Evolutionary conservation across 1,140 invertebrate genomes (phyloP).

Genomic region (Drosophila sechellia): DNA sequence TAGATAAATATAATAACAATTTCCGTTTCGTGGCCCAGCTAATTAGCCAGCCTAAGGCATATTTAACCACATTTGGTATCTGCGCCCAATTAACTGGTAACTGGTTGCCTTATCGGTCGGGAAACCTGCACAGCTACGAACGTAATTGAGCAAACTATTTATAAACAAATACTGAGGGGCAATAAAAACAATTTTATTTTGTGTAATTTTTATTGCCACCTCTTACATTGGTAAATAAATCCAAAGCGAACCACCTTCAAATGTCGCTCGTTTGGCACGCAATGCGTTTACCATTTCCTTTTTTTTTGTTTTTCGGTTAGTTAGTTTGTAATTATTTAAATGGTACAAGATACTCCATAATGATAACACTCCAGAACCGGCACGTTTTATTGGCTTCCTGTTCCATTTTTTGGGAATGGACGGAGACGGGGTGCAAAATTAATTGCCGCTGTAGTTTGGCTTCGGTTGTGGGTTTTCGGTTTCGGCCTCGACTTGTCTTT

Average conservation of each 20-base stretch:
- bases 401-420: conserved; percentile 1
- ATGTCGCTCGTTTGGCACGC: conserved; percentile 37
- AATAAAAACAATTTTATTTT: conserved; percentile 44
- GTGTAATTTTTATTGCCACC: conserved; percentile 31
- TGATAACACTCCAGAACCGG: conserved; percentile 50
- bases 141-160: conserved; percentile 38
- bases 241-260: conserved; percentile 15
- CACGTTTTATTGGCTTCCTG: conserved; percentile 63
- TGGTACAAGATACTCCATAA: conserved; percentile 70
- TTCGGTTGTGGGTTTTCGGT: conserved; percentile 30
- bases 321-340: conserved; percentile 75
- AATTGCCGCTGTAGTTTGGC: conserved; percentile 70
- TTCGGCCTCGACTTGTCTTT: conserved; percentile 32
- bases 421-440: conserved; percentile 52
- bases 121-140: conserved; percentile 8
- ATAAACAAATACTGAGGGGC: conserved; percentile 28
- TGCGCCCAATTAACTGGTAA: conserved; percentile 28
- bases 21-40: neutral
- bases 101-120: conserved; percentile 32
- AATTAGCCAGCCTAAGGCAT: conserved; percentile 9
- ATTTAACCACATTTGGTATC: conserved; percentile 34
- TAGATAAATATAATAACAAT: neutral
- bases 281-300: conserved; percentile 33
- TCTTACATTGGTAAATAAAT: neutral
- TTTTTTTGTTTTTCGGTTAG: conserved; percentile 35